These are phyloP conservation scores for Chiloscyllium punctatum DNA, from an alignment of 2,797 vertebrate genomes.

Conservation along the genomic window DNA sequence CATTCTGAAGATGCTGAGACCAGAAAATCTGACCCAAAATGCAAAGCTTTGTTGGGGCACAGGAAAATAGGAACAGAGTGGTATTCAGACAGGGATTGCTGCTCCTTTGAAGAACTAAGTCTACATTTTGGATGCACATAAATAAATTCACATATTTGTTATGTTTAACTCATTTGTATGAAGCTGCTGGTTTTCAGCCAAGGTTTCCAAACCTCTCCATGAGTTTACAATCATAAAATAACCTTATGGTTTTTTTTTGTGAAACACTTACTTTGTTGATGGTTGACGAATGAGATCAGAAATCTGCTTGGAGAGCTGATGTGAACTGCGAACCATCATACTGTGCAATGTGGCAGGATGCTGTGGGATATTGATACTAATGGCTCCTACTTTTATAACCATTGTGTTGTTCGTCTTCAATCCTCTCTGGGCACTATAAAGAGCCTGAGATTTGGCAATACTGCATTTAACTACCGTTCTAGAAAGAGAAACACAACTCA, in stretches of 20 bases:
- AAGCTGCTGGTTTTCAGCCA: neutral
- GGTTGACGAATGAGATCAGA: conserved; percentile 96
- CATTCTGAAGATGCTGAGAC: no score
- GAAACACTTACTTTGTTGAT: conserved; percentile 66
- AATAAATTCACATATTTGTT: neutral
- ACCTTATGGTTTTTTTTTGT: neutral
- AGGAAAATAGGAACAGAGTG: no score
- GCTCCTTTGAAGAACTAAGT: no score
- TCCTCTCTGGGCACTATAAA: conserved; percentile 93
- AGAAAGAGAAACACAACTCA: conserved; percentile 45
- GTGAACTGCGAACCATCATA: conserved; percentile 99
- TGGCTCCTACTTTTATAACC: conserved; percentile 89
- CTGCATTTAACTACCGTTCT: conserved; percentile 98
- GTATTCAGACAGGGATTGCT: no score
- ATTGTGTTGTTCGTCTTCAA: conserved; percentile 90
- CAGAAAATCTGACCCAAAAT: no score
- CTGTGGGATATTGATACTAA: conserved; percentile 97
- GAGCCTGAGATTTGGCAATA: conserved; percentile 94
- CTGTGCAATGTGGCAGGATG: conserved; percentile 95
- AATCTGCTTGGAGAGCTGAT: conserved; percentile 98
- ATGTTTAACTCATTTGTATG: neutral
- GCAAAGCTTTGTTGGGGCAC: no score
- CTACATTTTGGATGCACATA: no score
- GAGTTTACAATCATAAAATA: neutral
- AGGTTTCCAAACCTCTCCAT: neutral